phyloP scores from a whole-genome alignment of 2,113 vertebrate genomes.

The Dicaeum eximium region DNA sequence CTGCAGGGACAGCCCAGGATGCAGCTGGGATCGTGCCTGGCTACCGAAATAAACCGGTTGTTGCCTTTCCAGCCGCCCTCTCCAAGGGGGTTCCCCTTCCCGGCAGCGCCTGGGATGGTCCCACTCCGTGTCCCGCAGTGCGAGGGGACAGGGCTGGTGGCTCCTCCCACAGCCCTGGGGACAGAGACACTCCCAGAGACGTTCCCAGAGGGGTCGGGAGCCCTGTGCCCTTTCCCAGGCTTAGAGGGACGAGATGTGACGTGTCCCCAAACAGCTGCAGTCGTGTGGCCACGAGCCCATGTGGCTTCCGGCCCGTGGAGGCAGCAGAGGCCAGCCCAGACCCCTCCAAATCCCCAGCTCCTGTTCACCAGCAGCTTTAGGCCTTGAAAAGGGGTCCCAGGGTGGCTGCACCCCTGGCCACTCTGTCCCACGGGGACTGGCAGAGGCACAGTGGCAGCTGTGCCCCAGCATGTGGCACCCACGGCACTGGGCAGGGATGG shows the following conservation, averaged over 20 bases:
- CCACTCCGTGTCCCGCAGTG: background rate
- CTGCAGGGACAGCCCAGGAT: background rate
- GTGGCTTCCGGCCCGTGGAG: accelerated
- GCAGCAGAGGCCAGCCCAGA: background rate
- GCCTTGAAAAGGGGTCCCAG: accelerated
- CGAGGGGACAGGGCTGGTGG: accelerated
- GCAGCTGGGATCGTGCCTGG: background rate
- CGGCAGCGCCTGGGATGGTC: background rate
- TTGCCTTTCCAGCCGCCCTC: background rate
- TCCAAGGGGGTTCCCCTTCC: background rate
- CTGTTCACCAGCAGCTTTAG: background rate
- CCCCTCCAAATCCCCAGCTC: accelerated
- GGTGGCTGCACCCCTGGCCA: accelerated
- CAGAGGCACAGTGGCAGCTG: background rate
- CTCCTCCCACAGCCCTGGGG: accelerated
- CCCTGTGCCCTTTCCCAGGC: background rate
- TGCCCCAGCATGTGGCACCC: background rate
- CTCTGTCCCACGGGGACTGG: background rate
- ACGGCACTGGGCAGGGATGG: background rate
- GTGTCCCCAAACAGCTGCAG: background rate
- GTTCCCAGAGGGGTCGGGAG: background rate
- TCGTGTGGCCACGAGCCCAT: accelerated
- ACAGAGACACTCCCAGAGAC: background rate
- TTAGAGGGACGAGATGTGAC: accelerated
- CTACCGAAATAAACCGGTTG: background rate